Percentiles rank a stretch among this genome's conserved stretches.
Conservation (phyloP, 1,140 invertebrate genomes). For the Nixonia krombeini region DNA sequence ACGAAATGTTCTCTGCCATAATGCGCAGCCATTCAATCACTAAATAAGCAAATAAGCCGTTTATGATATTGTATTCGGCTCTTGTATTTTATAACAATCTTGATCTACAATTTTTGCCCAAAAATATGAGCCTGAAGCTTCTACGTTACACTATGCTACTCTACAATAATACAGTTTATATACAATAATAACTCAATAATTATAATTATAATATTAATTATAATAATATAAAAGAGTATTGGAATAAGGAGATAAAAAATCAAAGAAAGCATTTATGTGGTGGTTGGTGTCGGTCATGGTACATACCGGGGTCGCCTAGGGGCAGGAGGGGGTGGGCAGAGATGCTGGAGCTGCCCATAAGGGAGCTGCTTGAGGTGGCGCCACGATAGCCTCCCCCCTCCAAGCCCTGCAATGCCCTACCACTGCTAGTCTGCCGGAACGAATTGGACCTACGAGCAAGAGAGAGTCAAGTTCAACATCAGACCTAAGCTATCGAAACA, state of each 20-base stretch:
- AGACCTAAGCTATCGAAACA: constrained; percentile 66
- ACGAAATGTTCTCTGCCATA: background rate
- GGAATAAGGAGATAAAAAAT: constrained; percentile 37
- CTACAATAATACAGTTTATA: constrained; percentile 58
- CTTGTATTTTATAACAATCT: background rate
- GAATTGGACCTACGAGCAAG: constrained; percentile 88
- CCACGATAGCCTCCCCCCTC: constrained; percentile 73
- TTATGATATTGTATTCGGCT: background rate
- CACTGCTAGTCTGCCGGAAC: constrained; percentile 80
- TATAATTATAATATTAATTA: constrained; percentile 18
- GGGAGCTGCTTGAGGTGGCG: constrained; percentile 75
- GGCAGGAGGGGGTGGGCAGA: constrained; percentile 88
- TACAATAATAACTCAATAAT: constrained; percentile 32
- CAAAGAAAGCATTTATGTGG: constrained; percentile 51
- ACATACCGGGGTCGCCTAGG: constrained; percentile 79
- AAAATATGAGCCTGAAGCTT: constrained; percentile 43
- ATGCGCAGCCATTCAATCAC: background rate
- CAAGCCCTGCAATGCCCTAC: constrained; percentile 73
- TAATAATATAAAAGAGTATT: constrained; percentile 35
- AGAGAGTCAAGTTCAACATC: constrained; percentile 76
- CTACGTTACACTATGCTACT: constrained; percentile 61
- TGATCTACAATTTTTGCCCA: constrained; percentile 11
- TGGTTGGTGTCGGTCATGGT: constrained; percentile 68
- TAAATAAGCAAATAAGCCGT: constrained; percentile 1
- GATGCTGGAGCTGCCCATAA: constrained; percentile 82